These are phyloP conservation scores for Loriculus beryllinus DNA, from an alignment of 2,797 vertebrate genomes.

Conservation along the genomic window DNA sequence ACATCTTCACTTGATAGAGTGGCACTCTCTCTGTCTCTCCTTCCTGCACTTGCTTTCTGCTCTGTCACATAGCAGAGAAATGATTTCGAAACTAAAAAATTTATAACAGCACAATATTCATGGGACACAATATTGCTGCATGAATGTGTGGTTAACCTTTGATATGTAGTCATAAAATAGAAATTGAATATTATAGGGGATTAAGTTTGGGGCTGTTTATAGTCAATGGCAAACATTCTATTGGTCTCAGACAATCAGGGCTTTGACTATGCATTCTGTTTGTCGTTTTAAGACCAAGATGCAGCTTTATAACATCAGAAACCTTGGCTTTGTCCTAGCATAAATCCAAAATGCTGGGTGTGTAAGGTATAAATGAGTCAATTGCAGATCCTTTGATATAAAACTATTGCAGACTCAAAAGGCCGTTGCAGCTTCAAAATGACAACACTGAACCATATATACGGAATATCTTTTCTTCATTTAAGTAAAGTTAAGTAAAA, in stretches of 20 bases:
- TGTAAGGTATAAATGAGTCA: neutral
- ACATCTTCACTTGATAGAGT: neutral
- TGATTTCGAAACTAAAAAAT: conserved; percentile 15
- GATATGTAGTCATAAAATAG: neutral
- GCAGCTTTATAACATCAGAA: conserved; percentile 22
- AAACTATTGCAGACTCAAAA: neutral
- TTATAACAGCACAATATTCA: neutral
- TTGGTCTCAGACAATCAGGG: neutral
- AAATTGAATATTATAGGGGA: neutral
- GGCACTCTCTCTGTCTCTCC: neutral
- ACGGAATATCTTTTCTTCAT: neutral
- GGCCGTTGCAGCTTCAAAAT: neutral
- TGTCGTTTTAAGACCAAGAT: neutral
- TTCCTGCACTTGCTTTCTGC: neutral
- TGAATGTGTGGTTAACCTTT: conserved; percentile 14
- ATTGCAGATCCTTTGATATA: neutral
- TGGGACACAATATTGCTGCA: neutral
- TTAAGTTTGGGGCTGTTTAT: neutral
- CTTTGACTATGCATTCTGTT: neutral
- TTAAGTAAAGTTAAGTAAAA: neutral
- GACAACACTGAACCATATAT: neutral
- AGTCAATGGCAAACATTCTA: neutral
- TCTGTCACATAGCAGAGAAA: conserved; percentile 2
- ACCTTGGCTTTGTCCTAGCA: neutral
- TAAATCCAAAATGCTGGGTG: neutral